These are phyloP conservation scores for Crotophaga sulcirostris DNA, from an alignment of 2,113 vertebrate genomes.

Conservation along the genomic window DNA sequence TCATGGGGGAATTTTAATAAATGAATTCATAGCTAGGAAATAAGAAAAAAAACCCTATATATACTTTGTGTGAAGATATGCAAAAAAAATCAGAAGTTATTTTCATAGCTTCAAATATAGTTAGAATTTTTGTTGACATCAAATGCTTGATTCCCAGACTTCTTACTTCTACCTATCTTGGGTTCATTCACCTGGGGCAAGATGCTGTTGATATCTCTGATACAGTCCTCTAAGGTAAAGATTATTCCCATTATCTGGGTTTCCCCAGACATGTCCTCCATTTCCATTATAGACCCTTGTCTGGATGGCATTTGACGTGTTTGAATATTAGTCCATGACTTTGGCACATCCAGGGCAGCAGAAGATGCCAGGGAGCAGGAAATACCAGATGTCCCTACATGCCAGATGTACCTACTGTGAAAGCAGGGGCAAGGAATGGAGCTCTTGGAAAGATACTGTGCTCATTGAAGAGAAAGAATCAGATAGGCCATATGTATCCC, in stretches of 20 bases:
- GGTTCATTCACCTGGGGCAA: not conserved
- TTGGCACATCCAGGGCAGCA: not conserved
- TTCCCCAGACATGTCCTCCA: not conserved
- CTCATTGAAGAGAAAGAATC: not conserved
- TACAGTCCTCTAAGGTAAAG: not conserved
- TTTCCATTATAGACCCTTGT: not conserved
- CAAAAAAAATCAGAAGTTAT: not conserved
- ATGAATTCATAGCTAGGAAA: not conserved
- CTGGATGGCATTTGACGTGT: not conserved
- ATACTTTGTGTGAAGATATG: not conserved
- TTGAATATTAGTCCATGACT: not conserved
- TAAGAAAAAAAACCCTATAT: not conserved
- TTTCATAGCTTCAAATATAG: not conserved
- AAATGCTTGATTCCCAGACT: not conserved
- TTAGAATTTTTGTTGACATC: not conserved
- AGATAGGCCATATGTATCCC: not conserved
- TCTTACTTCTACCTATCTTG: not conserved
- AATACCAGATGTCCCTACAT: accelerated
- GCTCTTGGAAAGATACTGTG: not conserved
- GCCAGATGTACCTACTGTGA: not conserved
- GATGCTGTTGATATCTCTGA: not conserved
- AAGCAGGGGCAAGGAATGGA: accelerated
- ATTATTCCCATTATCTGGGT: not conserved
- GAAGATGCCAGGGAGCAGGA: not conserved
- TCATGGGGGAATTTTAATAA: not conserved